These are phyloP conservation scores for Ophiothrix spiculata DNA, from an alignment of 35 echinoderm and acorn worm species.

Conservation along the genomic window DNA sequence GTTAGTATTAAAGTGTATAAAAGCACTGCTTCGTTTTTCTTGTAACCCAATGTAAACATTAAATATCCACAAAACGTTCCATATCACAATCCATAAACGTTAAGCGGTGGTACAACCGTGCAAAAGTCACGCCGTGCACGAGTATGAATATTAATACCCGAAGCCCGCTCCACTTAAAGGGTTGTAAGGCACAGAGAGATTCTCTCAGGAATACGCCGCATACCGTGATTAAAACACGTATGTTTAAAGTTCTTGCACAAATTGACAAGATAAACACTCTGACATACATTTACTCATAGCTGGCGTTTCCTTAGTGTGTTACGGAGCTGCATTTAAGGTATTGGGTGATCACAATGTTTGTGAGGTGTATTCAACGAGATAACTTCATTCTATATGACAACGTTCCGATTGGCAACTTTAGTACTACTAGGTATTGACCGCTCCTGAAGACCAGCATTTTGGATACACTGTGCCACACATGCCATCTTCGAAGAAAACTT, in stretches of 20 bases:
- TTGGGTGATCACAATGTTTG: background rate
- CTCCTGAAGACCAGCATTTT: too few relatives aligned
- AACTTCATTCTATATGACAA: background rate
- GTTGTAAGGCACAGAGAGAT: background rate
- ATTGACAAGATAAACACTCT: background rate
- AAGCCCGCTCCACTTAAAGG: background rate
- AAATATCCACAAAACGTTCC: background rate
- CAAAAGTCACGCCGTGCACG: background rate
- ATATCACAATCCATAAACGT: background rate
- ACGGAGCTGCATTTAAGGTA: background rate
- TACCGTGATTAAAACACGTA: conserved; percentile 10
- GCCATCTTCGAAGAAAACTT: too few relatives aligned
- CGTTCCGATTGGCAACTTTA: too few relatives aligned
- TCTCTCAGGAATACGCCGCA: background rate
- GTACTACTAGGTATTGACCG: too few relatives aligned
- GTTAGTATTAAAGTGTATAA: conserved; percentile 11
- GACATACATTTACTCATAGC: background rate
- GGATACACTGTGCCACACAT: too few relatives aligned
- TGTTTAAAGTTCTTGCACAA: background rate
- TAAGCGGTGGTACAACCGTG: background rate
- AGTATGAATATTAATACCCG: conserved; percentile 1
- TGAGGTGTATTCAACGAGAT: background rate
- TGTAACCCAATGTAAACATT: background rate
- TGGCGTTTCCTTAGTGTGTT: background rate
- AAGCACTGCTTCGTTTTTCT: background rate